Base-by-base conservation (phyloP, 2,797 vertebrate species). In the Ptychadena robeensis region DNA sequence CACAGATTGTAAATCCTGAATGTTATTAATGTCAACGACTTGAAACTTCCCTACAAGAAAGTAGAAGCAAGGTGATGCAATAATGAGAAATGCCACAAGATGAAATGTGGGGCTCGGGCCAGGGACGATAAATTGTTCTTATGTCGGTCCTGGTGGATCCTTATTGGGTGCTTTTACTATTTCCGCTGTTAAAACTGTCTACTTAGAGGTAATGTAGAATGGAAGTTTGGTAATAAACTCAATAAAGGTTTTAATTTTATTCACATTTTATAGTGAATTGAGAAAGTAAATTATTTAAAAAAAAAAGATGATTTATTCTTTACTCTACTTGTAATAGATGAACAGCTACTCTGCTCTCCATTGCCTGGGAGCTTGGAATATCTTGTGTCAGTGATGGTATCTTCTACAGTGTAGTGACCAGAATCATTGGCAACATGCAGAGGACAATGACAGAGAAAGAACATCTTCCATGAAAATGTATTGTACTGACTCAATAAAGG, bases 1-100 rank as follows among this genome's bases (percentile, higher is more conserved):
- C 57, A 63, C 34, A 40, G 7, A 61, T 11, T 57, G 71, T 80
- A 63, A 80, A 80, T 80, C 53, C 48, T 63, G 67, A 63, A 6
- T 44, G 37, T 71, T 31, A 71, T 28, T 71, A 70, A 80, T 37
- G 28, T 1, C n/a, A 63, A 63, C 40, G 15, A 53, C 37, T n/a
- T 48, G 75, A 53, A 9, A 67, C 32, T 53, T 53, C 44, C 4
- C 1, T 53, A 53, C 15, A 48, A 48, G 44, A 48, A 35, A 80
- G 27, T 80, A 32, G 31, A 71, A 63, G 53, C 28, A 68, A 40
- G 37, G 18, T 35, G 48, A 27, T n/a, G 48, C 48, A 22, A 25
- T 34, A 71, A 40, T 61, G 35, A 40, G 57, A 22, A 79, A 80
- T 64, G 53, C 30, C 27, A 71, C n/a, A 37, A 31, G 27, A 63